phyloP scores from a whole-genome alignment of 2,797 vertebrate species.

The Channallabes apus region DNA sequence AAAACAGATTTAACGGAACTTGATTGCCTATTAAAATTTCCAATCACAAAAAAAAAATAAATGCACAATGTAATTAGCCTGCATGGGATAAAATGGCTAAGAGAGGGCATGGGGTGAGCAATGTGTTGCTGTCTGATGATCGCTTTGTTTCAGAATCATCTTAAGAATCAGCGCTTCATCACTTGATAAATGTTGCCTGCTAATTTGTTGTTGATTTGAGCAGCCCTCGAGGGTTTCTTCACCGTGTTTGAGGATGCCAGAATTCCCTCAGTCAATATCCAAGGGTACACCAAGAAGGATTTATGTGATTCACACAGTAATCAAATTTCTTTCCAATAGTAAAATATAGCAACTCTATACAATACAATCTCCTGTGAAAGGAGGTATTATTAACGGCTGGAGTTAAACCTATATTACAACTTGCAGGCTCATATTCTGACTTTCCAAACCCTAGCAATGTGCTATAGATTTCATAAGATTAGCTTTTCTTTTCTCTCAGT shows the following conservation, averaged over 20 bases:
- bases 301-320: conserved; percentile 30
- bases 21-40: conserved; percentile 56
- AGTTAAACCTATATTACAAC: conserved; percentile 17
- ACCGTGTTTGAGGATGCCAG: conserved; percentile 20
- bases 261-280: conserved; percentile 7
- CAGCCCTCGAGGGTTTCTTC: conserved; percentile 45
- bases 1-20: conserved; percentile 49
- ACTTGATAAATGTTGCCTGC: conserved; percentile 49
- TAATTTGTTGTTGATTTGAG: conserved; percentile 55
- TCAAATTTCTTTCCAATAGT: conserved; percentile 25
- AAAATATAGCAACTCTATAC: conserved; percentile 10
- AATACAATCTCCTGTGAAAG: conserved; percentile 9
- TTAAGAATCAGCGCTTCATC: conserved; percentile 38
- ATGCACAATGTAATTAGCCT: conserved; percentile 51
- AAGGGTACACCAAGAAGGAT: conserved; percentile 8
- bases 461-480: background rate
- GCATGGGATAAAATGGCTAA: conserved; percentile 54
- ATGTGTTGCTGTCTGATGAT: conserved; percentile 49
- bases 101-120: conserved; percentile 55
- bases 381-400: conserved; percentile 36
- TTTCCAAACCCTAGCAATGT: conserved; percentile 15
- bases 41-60: conserved; percentile 52
- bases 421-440: conserved; percentile 19
- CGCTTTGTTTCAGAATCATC: conserved; percentile 47
- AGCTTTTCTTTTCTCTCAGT: background rate